phyloP scores from a whole-genome alignment of 1,140 invertebrate species.

The Formica exsecta region DNA sequence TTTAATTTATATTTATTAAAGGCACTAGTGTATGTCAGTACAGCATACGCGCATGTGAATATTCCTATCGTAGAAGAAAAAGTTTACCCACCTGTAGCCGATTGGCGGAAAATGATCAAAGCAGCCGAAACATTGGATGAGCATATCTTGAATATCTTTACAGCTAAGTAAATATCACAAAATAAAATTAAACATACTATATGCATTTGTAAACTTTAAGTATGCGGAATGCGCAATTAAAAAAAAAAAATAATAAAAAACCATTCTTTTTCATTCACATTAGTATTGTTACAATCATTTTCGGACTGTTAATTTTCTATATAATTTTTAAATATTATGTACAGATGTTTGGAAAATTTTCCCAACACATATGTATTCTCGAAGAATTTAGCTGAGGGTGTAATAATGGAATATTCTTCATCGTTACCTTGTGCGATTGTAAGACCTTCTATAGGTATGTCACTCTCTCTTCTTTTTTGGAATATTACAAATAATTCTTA shows the following conservation, averaged over 20 bases:
- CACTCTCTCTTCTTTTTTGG: background rate
- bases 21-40: slow-evolving; percentile 93
- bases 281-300: background rate
- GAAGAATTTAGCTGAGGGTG: slow-evolving; percentile 93
- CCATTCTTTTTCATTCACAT: background rate
- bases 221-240: background rate
- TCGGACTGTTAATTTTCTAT: background rate
- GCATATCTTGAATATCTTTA: slow-evolving; percentile 89
- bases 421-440: slow-evolving; percentile 94
- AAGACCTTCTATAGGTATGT: slow-evolving; percentile 95
- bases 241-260: background rate
- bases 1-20: slow-evolving; percentile 74
- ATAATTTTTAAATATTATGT: background rate
- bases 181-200: background rate
- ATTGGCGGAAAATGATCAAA: slow-evolving; percentile 94
- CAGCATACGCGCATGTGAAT: slow-evolving; percentile 93
- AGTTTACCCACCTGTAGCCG: slow-evolving; percentile 93
- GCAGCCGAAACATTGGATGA: slow-evolving; percentile 93
- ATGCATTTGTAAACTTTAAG: background rate
- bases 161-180: slow-evolving; percentile 85
- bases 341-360: slow-evolving; percentile 89
- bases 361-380: slow-evolving; percentile 96
- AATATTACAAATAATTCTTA: background rate
- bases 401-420: slow-evolving; percentile 90
- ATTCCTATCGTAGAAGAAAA: slow-evolving; percentile 90